Evolutionary conservation across 2,888 invertebrate genomes (phyloP).

Genomic region (Leptopilina syphax): DNA sequence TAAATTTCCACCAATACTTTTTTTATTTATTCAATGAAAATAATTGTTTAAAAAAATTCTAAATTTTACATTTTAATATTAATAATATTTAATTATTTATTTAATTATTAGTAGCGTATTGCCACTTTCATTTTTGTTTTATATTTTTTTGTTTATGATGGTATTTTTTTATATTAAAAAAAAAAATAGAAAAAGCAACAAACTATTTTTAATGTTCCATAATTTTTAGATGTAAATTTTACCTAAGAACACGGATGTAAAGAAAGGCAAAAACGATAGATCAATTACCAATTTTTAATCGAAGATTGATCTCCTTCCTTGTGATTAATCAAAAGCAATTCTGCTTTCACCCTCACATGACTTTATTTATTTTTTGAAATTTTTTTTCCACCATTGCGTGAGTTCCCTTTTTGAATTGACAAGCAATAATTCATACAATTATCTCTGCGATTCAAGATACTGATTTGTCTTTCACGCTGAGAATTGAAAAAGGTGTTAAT

Average conservation of each 20-base stretch:
- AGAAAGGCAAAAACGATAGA: background rate
- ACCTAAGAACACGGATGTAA: background rate
- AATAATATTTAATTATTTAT: too few species aligned
- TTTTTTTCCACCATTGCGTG: background rate
- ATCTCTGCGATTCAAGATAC: background rate
- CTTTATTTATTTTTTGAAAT: background rate
- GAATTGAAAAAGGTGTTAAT: background rate
- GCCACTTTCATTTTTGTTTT: too few species aligned
- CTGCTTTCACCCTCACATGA: background rate
- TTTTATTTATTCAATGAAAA: too few species aligned
- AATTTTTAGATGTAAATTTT: background rate
- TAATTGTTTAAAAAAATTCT: too few species aligned
- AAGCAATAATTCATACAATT: background rate
- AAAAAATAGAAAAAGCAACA: too few species aligned
- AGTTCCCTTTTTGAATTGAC: conserved; percentile 9
- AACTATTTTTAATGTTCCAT: too few species aligned
- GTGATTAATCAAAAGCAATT: conserved; percentile 3
- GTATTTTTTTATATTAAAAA: too few species aligned
- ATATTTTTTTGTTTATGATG: too few species aligned
- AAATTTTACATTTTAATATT: too few species aligned
- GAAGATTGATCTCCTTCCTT: background rate
- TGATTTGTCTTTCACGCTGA: background rate
- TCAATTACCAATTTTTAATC: background rate
- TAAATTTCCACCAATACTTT: too few species aligned
- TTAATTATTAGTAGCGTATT: too few species aligned